A percentile compares a stretch with the other conserved stretches of the same genome.
Conservation (phyloP, 2,888 invertebrate species). For the Heliconius ismenius region DNA sequence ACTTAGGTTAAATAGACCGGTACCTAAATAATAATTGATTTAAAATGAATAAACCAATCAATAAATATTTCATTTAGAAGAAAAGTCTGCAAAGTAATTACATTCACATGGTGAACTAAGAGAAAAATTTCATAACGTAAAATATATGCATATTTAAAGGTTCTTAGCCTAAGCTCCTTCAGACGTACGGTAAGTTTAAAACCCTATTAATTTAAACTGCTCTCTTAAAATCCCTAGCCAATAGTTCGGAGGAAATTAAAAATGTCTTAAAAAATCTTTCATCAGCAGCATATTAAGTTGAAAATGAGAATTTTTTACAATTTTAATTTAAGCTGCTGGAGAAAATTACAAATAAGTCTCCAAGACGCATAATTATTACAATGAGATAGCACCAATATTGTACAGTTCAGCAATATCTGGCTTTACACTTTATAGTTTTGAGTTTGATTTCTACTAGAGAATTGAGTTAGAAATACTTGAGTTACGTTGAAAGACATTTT, state of each 20-base stretch:
- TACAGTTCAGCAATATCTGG: not conserved
- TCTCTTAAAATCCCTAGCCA: constrained; percentile 12
- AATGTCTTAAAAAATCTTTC: not conserved
- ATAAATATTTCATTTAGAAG: constrained; percentile 27
- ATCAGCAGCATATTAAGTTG: not conserved
- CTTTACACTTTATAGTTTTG: not conserved
- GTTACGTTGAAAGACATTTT: not conserved
- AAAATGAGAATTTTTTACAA: not conserved
- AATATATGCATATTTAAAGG: not conserved
- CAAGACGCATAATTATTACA: not conserved
- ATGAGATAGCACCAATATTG: not conserved
- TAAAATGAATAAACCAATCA: not conserved
- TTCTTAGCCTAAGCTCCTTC: constrained; percentile 7
- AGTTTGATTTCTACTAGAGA: not conserved
- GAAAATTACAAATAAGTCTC: not conserved
- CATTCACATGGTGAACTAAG: not conserved
- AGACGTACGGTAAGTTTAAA: constrained; percentile 9
- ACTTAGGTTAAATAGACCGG: too few relatives aligned
- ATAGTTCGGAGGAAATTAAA: constrained; percentile 13
- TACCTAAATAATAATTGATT: too few relatives aligned
- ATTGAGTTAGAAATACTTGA: too few relatives aligned
- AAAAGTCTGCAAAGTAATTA: not conserved
- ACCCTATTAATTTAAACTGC: constrained; percentile 12
- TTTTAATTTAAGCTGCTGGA: constrained; percentile 2
- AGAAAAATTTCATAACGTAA: not conserved